A percentile compares a stretch with the other conserved stretches of the same genome.
These are phyloP conservation scores for Zhuqinia jingwanae DNA, from an alignment of 2,888 invertebrate genomes.

Conservation along the genomic window DNA sequence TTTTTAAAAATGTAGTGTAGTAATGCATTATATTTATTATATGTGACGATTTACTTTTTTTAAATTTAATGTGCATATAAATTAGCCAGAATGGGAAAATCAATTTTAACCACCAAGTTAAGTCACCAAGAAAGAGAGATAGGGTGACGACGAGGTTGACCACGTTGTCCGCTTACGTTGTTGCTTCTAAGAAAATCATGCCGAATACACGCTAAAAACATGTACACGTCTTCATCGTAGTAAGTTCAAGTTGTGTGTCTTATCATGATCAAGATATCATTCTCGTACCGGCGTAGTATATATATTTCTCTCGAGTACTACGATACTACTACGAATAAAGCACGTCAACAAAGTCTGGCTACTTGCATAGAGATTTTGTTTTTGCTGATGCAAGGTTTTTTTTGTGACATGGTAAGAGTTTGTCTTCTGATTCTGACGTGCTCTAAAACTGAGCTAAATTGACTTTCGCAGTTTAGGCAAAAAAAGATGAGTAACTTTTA, in stretches of 20 bases:
- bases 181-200: not conserved
- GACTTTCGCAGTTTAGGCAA: slow-evolving; percentile 9
- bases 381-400: slow-evolving; percentile 30
- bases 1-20: not conserved
- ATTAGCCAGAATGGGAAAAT: slow-evolving; percentile 1
- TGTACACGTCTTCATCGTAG: not conserved
- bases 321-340: no score
- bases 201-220: slow-evolving; percentile 21
- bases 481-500: not conserved
- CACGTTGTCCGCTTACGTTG: no score
- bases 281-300: not conserved
- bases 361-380: not conserved
- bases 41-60: not conserved
- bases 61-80: slow-evolving; percentile 24
- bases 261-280: not conserved
- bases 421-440: slow-evolving; percentile 9
- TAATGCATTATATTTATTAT: not conserved
- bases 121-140: not conserved
- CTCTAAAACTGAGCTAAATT: not conserved
- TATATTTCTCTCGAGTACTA: not conserved
- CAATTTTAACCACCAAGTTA: not conserved
- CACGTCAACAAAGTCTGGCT: slow-evolving; percentile 37
- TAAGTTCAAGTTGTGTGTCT: not conserved
- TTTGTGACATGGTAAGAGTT: no score
- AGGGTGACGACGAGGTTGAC: slow-evolving; percentile 5